Base-by-base conservation (phyloP, 2,797 vertebrate genomes). In the Anguilla obscura region DNA sequence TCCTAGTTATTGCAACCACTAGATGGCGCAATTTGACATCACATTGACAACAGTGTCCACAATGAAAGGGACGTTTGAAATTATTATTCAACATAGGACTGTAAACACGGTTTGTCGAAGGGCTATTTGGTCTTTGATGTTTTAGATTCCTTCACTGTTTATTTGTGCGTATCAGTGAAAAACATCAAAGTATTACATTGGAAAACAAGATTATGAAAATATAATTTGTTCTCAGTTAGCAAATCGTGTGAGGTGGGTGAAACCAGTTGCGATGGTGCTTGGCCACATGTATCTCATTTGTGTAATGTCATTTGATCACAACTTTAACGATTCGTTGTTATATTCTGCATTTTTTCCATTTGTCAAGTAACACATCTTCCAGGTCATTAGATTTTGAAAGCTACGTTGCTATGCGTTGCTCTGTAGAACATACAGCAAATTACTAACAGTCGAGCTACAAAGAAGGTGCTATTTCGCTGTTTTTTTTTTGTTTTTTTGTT, bases 1-100 rank as follows among this genome's bases (percentile, higher is more conserved):
- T 24, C 45, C 79, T n/a, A 24, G 56, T 60, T 85, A 36, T 60
- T 85, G 2, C 24, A 27, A 87, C 80, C 87, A 40, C 80, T 85
- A 87, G 87, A 84, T 84, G 87, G 87, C 9, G 82, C 21, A 27
- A 71, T 87, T 87, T 27, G 50, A 74, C 87, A 40, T 48, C 48
- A 54, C 27, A 56, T 58, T 56, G 5, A 30, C 56, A 56, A 30
- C 48, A n/a, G 21, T 24, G 33, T 36, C 12, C 3, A 16, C 36
- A 30, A 27, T 66, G 9, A 71, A 27, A 71, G n/a, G 66, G n/a
- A 27, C 9, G 66, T 12, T 27, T 30, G 27, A 71, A 27, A 71
- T 71, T 10, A 71, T 71, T 10, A 45, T 79, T 79, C 74, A 45
- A 40, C 33, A 76, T 30, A 4, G 30, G 33, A 33, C 30, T 30